A percentile compares a stretch with the other conserved stretches of the same genome.
phyloP scores from a whole-genome alignment of 2,113 vertebrate species.

The Tor tambroides region DNA sequence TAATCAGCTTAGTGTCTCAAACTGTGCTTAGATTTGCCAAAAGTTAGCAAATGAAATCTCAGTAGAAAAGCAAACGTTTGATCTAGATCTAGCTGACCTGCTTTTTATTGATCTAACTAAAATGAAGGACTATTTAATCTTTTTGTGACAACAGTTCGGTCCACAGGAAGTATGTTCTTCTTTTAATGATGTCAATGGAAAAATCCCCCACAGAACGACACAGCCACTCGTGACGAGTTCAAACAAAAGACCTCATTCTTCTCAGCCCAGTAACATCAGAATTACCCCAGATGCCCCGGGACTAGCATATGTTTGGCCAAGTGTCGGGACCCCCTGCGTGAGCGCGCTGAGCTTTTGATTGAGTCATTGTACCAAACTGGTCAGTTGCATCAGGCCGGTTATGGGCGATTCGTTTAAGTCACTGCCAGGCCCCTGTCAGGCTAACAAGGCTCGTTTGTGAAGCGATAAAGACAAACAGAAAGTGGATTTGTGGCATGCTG shows the following conservation, averaged over 20 bases:
- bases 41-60: not conserved
- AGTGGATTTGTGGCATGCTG: slow-evolving; percentile 21
- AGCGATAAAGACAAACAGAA: not conserved
- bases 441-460: slow-evolving; percentile 10
- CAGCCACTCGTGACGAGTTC: slow-evolving; percentile 55
- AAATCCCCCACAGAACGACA: slow-evolving; percentile 52
- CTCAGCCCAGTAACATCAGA: slow-evolving; percentile 55
- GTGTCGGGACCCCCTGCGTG: slow-evolving; percentile 56
- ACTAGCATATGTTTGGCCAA: slow-evolving; percentile 54
- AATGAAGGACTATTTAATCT: not conserved
- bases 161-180: slow-evolving; percentile 46
- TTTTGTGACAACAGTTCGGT: slow-evolving; percentile 7
- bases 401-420: not conserved
- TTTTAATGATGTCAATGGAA: slow-evolving; percentile 50
- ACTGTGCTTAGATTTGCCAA: not conserved
- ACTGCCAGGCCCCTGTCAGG: not conserved
- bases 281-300: slow-evolving; percentile 51
- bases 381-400: slow-evolving; percentile 55
- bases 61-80: not conserved
- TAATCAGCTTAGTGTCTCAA: not conserved
- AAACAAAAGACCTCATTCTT: slow-evolving; percentile 67
- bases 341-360: slow-evolving; percentile 44
- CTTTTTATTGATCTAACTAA: not conserved
- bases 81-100: not conserved
- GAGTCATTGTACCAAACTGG: slow-evolving; percentile 57